Conservation (phyloP, 1,140 invertebrate genomes). For the Pseudomyrmex dendroicus region DNA sequence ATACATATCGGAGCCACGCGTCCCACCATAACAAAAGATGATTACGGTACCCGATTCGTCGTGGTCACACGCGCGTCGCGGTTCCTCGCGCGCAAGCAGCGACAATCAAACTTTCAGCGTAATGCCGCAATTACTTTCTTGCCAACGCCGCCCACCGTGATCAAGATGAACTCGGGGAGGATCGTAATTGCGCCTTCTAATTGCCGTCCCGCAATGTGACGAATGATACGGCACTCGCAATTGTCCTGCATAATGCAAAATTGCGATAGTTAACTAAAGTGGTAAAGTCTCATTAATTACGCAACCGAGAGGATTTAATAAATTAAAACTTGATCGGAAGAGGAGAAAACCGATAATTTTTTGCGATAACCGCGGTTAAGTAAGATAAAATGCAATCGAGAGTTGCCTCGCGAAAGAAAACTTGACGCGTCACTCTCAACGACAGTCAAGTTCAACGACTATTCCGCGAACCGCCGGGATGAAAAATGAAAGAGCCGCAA, state of each 20-base stretch:
- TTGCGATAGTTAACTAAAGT: too few species aligned
- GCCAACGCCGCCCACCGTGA: conserved; percentile 10
- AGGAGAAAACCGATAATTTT: not conserved
- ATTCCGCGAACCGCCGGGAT: conserved; percentile 3
- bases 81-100: conserved; percentile 5
- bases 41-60: conserved; percentile 69
- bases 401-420: conserved; percentile 20
- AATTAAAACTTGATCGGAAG: too few species aligned
- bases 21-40: conserved; percentile 49
- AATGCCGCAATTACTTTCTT: conserved; percentile 40
- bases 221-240: not conserved
- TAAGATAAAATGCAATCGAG: not conserved
- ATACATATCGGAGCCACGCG: conserved; percentile 55
- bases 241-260: too few species aligned
- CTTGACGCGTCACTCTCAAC: conserved; percentile 12
- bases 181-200: conserved; percentile 17
- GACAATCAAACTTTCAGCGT: conserved; percentile 51
- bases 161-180: conserved; percentile 22
- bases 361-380: conserved; percentile 1
- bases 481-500: conserved; percentile 35
- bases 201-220: not conserved
- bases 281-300: too few species aligned
- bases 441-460: conserved; percentile 1
- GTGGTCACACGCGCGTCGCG: conserved; percentile 44
- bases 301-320: too few species aligned